Evolutionary conservation across 2,888 invertebrate species (phyloP).

Genomic region (Napeogenes inachia): DNA sequence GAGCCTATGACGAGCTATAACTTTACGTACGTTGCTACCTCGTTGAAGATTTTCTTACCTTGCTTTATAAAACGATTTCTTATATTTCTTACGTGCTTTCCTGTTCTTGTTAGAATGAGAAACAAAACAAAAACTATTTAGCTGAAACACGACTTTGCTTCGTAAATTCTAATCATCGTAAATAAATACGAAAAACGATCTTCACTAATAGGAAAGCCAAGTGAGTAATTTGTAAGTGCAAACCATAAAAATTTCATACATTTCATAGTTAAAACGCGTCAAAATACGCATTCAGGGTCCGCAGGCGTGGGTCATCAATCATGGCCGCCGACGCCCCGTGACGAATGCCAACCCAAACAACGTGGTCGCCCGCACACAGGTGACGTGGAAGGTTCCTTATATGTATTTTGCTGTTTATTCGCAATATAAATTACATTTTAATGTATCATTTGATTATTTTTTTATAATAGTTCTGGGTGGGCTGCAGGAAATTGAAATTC

Average conservation of each 20-base stretch:
- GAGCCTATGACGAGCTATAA: constrained; percentile 58
- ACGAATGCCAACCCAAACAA: constrained; percentile 75
- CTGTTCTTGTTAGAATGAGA: not conserved
- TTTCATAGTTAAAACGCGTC: constrained; percentile 8
- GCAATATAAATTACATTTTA: constrained; percentile 6
- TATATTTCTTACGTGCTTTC: not conserved
- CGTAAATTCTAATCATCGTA: not conserved
- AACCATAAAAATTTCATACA: constrained; percentile 8
- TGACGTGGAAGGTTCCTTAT: constrained; percentile 34
- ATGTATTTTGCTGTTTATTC: constrained; percentile 7
- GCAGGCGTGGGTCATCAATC: constrained; percentile 61
- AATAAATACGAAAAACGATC: not conserved
- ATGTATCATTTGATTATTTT: constrained; percentile 7
- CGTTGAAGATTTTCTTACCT: constrained; percentile 14
- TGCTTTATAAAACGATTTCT: constrained; percentile 7
- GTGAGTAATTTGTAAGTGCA: not conserved
- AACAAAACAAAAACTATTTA: constrained; percentile 1
- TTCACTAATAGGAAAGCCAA: not conserved
- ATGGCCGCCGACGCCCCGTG: constrained; percentile 62
- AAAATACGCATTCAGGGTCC: constrained; percentile 26
- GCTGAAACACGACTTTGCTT: not conserved
- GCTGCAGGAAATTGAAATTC: not conserved
- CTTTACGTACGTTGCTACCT: constrained; percentile 39
- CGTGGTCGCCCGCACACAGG: constrained; percentile 70
- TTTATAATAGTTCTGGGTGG: constrained; percentile 3